These are phyloP conservation scores for Daphoenositta chrysoptera DNA, from an alignment of 2,113 vertebrate species.

Conservation along the genomic window DNA sequence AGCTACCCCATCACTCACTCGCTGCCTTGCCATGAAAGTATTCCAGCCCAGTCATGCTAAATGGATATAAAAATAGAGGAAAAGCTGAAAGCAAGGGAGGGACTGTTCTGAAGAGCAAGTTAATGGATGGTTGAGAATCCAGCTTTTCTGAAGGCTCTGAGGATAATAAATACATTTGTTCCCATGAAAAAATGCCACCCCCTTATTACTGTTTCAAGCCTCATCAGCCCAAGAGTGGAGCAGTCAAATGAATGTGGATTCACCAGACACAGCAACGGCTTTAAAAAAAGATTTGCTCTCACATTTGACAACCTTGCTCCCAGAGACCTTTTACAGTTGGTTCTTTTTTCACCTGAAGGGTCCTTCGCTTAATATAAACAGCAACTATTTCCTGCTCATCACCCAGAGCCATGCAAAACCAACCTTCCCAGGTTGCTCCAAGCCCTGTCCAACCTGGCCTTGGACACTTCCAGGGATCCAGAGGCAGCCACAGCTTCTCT, in stretches of 20 bases:
- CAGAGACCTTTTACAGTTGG: neutral
- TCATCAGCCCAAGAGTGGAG: conserved; percentile 33
- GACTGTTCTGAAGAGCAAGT: neutral
- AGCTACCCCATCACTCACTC: neutral
- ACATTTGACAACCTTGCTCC: neutral
- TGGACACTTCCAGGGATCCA: neutral
- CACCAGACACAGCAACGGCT: neutral
- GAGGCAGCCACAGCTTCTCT: neutral
- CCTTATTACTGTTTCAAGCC: conserved; percentile 23
- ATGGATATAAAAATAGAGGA: conserved; percentile 9
- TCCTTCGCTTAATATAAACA: neutral
- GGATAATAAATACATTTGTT: conserved; percentile 2
- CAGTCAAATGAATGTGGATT: neutral
- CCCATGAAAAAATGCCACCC: conserved; percentile 14
- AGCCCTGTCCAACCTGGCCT: fast-evolving
- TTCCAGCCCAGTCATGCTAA: conserved; percentile 15
- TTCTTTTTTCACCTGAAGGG: neutral
- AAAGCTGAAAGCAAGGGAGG: conserved; percentile 33
- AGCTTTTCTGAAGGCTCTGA: neutral
- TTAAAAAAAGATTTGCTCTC: neutral
- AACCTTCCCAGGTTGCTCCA: neutral
- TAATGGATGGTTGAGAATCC: conserved; percentile 26
- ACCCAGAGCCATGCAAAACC: neutral
- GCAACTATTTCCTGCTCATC: neutral
- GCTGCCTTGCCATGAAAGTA: neutral